Evolutionary conservation across 2,113 vertebrate genomes (phyloP).

Genomic region (Uropsilus gracilis): DNA sequence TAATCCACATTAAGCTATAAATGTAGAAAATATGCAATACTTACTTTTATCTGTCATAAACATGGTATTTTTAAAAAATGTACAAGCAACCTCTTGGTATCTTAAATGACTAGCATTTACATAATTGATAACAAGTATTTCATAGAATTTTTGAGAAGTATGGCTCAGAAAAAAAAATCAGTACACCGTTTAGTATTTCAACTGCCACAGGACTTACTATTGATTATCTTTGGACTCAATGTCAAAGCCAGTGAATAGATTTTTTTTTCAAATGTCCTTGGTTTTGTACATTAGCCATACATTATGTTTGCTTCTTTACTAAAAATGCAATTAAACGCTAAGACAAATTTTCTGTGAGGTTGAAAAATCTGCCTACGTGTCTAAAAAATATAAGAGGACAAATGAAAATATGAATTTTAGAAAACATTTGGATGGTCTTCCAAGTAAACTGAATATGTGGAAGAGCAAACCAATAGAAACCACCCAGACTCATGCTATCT

Average conservation of each 20-base stretch:
- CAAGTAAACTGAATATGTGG: background rate
- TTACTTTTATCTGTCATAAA: conserved; percentile 61
- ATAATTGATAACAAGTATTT: conserved; percentile 59
- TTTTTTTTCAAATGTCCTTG: conserved; percentile 41
- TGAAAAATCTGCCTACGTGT: conserved; percentile 36
- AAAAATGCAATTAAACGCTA: background rate
- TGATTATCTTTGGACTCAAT: conserved; percentile 63
- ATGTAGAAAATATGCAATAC: conserved; percentile 41
- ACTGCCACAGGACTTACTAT: conserved; percentile 18
- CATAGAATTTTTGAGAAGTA: conserved; percentile 39
- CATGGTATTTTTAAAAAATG: conserved; percentile 51
- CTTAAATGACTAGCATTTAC: conserved; percentile 64
- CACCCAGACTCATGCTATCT: background rate
- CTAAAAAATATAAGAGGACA: conserved; percentile 37
- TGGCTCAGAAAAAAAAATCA: conserved; percentile 57
- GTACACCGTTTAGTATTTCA: conserved; percentile 54
- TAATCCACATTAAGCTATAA: conserved; percentile 71
- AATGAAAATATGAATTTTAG: conserved; percentile 24
- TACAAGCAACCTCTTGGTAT: conserved; percentile 60
- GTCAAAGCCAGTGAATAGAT: conserved; percentile 53
- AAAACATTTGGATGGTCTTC: conserved; percentile 15
- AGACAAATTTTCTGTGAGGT: conserved; percentile 19
- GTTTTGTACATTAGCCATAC: conserved; percentile 45
- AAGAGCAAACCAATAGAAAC: background rate
- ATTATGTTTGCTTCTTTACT: conserved; percentile 41